These are phyloP conservation scores for Potorous gilbertii DNA, from an alignment of 2,797 vertebrate genomes.

Conservation along the genomic window DNA sequence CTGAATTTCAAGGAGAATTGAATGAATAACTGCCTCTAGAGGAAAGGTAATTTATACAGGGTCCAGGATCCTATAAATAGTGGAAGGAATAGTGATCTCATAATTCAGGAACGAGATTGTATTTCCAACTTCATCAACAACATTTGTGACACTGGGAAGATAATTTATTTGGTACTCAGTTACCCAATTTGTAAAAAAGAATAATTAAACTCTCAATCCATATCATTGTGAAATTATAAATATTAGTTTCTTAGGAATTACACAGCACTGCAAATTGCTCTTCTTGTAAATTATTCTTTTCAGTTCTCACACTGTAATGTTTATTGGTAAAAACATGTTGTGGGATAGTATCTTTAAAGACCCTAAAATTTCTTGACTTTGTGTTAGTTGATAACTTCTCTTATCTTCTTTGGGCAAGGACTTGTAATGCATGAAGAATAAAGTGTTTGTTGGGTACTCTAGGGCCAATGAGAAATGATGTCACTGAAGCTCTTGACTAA, in stretches of 20 bases:
- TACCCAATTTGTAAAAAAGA: conserved; percentile 64
- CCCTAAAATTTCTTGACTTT: background rate
- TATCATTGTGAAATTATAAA: conserved; percentile 21
- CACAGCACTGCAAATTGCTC: background rate
- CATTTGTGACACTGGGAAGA: conserved; percentile 45
- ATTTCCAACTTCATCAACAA: conserved; percentile 21
- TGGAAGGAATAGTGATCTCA: conserved; percentile 1
- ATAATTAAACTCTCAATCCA: conserved; percentile 20
- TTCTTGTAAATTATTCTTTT: background rate
- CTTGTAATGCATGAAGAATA: conserved; percentile 38
- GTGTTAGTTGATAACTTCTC: background rate
- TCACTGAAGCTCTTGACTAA: conserved; percentile 5
- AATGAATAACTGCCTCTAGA: conserved; percentile 20
- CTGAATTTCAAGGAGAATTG: conserved; percentile 52
- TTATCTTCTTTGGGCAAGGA: conserved; percentile 16
- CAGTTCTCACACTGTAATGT: conserved; percentile 20
- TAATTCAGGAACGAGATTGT: conserved; percentile 25
- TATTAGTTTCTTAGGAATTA: conserved; percentile 40
- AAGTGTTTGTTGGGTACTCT: conserved; percentile 7
- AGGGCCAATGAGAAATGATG: background rate
- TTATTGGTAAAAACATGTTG: background rate
- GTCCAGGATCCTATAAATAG: conserved; percentile 42
- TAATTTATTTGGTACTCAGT: conserved; percentile 52
- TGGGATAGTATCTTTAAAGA: background rate
- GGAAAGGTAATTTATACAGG: conserved; percentile 37